Percentiles rank a stretch among this genome's conserved stretches.
Conservation (phyloP, 2,888 invertebrate species). For the Rambutsinella grinnellia region DNA sequence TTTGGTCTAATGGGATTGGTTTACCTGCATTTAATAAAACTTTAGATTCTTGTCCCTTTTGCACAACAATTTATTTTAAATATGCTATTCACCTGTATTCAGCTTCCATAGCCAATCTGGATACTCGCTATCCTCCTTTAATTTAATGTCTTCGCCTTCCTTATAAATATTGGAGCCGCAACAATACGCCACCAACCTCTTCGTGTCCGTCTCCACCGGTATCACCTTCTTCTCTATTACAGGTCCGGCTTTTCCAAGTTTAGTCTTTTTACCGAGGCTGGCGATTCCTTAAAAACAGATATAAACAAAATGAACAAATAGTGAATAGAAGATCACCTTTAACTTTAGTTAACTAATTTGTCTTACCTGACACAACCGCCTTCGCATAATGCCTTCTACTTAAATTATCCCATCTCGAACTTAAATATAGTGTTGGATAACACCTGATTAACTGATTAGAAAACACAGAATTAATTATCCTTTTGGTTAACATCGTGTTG, state of each 20-base stretch:
- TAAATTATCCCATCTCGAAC: neutral
- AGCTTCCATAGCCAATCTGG: conserved; percentile 93
- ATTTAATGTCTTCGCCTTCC: conserved; percentile 80
- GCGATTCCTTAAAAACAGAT: conserved; percentile 48
- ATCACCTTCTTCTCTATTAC: conserved; percentile 79
- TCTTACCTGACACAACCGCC: conserved; percentile 6
- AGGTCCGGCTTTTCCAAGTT: conserved; percentile 75
- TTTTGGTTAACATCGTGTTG: no score
- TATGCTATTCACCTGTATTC: conserved; percentile 72
- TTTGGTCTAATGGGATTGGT: conserved; percentile 77
- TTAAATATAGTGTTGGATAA: neutral
- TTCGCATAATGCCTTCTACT: conserved; percentile 22
- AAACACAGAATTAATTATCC: no score
- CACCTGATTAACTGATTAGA: conserved; percentile 8
- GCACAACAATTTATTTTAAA: no score
- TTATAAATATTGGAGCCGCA: conserved; percentile 89
- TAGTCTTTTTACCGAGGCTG: conserved; percentile 68
- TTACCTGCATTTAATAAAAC: conserved; percentile 68
- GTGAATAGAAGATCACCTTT: neutral
- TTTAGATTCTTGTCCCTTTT: no score
- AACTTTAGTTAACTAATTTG: no score
- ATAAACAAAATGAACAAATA: neutral
- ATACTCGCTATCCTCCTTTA: conserved; percentile 84
- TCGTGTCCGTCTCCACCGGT: conserved; percentile 87
- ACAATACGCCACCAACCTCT: conserved; percentile 80